These are phyloP conservation scores for Daphoenositta chrysoptera DNA, from an alignment of 2,113 vertebrate genomes.

Conservation along the genomic window DNA sequence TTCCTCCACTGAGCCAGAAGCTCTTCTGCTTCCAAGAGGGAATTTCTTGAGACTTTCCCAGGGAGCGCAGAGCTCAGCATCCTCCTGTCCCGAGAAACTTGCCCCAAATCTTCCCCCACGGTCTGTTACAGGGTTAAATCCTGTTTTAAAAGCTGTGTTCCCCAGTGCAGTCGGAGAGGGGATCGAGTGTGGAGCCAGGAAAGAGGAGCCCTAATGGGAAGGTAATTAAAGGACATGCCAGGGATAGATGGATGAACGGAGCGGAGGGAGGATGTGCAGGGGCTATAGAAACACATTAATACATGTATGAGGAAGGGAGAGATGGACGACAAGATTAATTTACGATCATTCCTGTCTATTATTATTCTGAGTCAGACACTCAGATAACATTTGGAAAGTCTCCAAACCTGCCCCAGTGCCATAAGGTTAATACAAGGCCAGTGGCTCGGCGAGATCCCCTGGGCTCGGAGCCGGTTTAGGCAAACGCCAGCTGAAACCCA, in stretches of 20 bases:
- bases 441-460: neutral
- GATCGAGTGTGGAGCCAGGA: neutral
- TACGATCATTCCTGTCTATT: neutral
- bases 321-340: neutral
- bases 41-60: neutral
- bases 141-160: no score
- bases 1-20: neutral
- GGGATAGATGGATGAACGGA: conserved; percentile 7
- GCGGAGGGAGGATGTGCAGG: neutral
- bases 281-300: conserved; percentile 27
- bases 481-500: neutral
- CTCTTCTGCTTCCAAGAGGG: neutral
- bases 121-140: neutral
- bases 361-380: conserved; percentile 3
- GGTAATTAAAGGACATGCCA: conserved; percentile 54
- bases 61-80: accelerated
- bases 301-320: neutral
- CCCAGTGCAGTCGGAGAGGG: neutral
- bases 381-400: neutral
- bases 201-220: conserved; percentile 24
- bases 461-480: neutral
- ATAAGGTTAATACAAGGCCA: neutral
- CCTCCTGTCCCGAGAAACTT: neutral
- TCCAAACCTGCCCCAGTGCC: neutral
- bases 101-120: accelerated